Percentiles rank a stretch among this genome's conserved stretches.
Evolutionary conservation across 2,113 vertebrate genomes (phyloP).

Genomic region (Gymnarchus niloticus): DNA sequence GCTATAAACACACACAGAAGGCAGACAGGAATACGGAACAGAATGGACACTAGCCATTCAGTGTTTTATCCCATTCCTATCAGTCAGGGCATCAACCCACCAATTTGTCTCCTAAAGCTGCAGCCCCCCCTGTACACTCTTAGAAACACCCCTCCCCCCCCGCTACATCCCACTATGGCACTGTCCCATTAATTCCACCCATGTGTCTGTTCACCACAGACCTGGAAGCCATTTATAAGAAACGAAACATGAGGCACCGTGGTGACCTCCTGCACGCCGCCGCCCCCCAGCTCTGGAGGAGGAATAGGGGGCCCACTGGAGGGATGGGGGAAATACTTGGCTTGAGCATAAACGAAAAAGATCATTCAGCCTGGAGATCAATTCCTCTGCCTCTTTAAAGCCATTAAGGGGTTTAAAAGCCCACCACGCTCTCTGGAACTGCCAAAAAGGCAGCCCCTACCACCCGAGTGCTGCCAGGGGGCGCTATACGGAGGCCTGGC

Average conservation of each 20-base stretch:
- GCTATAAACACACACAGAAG: not conserved
- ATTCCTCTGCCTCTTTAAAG: not conserved
- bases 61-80: not conserved
- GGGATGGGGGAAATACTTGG: not conserved
- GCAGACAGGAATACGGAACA: not conserved
- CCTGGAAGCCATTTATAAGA: slow-evolving; percentile 27
- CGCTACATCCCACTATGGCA: not conserved
- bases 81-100: not conserved
- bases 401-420: not conserved
- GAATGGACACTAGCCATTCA: not conserved
- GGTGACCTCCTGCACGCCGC: not conserved
- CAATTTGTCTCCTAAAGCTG: not conserved
- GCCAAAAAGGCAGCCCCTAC: not conserved
- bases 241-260: not conserved
- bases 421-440: not conserved
- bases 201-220: slow-evolving; percentile 23
- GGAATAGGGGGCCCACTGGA: not conserved
- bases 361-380: not conserved
- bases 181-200: not conserved
- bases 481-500: not conserved
- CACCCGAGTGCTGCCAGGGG: not conserved
- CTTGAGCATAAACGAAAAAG: not conserved
- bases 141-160: not conserved
- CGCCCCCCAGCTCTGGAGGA: not conserved
- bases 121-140: not conserved